Percentiles rank a stretch among this genome's conserved stretches.
Conservation (phyloP, 2,888 invertebrate genomes). For the Nineta flava region DNA sequence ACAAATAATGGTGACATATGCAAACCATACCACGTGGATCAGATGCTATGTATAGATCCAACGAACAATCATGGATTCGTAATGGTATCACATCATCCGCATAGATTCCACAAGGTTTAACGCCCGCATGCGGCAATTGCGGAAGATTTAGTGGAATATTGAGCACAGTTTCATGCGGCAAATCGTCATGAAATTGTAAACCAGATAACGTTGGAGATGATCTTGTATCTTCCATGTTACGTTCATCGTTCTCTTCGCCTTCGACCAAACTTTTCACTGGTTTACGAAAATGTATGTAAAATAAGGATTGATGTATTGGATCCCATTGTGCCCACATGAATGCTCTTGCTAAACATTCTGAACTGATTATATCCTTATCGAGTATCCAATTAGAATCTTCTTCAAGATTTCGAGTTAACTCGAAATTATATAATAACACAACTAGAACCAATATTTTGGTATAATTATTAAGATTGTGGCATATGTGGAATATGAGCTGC, state of each 20-base stretch:
- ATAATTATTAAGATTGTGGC: neutral
- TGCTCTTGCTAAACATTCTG: slow-evolving; percentile 40
- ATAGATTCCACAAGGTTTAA: slow-evolving; percentile 48
- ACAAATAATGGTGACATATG: slow-evolving; percentile 70
- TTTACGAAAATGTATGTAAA: slow-evolving; percentile 67
- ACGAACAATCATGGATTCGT: slow-evolving; percentile 63
- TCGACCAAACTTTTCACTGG: slow-evolving; percentile 48
- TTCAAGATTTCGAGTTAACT: slow-evolving; percentile 15
- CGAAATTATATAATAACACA: slow-evolving; percentile 20
- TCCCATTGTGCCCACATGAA: slow-evolving; percentile 86
- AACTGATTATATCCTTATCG: slow-evolving; percentile 19
- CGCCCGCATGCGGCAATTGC: slow-evolving; percentile 39
- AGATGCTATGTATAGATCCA: slow-evolving; percentile 64
- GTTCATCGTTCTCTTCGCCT: slow-evolving; percentile 45
- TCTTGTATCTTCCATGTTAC: slow-evolving; percentile 35
- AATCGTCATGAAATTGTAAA: slow-evolving; percentile 70
- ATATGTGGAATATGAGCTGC: too few species aligned
- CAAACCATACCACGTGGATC: slow-evolving; percentile 58
- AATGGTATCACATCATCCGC: slow-evolving; percentile 70
- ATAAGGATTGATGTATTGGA: slow-evolving; percentile 57
- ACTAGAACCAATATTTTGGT: slow-evolving; percentile 13
- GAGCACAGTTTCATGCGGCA: slow-evolving; percentile 78
- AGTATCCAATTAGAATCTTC: slow-evolving; percentile 5
- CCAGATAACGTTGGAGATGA: slow-evolving; percentile 63
- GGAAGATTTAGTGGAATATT: slow-evolving; percentile 74